Percentiles rank a stretch among this genome's conserved stretches.
Conservation (phyloP, 2,888 invertebrate species). For the Carabus problematicus region DNA sequence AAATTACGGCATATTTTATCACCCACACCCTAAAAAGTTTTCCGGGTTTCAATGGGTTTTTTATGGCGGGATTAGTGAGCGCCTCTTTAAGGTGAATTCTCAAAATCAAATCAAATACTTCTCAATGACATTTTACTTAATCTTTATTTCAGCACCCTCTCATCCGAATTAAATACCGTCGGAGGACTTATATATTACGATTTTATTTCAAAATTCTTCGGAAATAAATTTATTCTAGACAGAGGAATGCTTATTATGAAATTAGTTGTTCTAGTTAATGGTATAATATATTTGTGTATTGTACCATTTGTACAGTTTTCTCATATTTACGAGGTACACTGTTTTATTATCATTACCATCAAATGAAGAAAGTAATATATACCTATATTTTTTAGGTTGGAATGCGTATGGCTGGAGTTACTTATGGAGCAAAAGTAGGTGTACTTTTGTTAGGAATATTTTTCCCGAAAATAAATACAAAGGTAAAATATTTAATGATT, state of each 20-base stretch:
- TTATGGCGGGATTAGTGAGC: slow-evolving; percentile 22
- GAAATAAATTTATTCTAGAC: slow-evolving; percentile 17
- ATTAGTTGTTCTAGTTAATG: no score
- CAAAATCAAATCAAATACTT: no score
- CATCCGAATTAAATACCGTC: slow-evolving; percentile 27
- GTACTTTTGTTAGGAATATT: slow-evolving; percentile 22
- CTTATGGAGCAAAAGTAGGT: slow-evolving; percentile 36
- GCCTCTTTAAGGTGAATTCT: slow-evolving; percentile 23
- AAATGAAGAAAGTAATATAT: no score
- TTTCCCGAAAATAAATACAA: slow-evolving; percentile 32
- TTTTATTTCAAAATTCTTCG: slow-evolving; percentile 21
- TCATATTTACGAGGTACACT: slow-evolving; percentile 31
- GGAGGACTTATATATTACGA: slow-evolving; percentile 33
- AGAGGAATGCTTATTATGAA: slow-evolving; percentile 26
- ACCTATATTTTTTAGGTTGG: slow-evolving; percentile 11
- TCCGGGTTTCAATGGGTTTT: slow-evolving; percentile 20
- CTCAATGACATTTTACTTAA: no score
- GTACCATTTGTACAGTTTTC: slow-evolving; percentile 23
- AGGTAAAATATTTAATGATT: no score
- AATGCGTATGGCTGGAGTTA: slow-evolving; percentile 23
- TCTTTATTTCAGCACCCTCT: slow-evolving; percentile 26
- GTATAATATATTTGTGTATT: slow-evolving; percentile 21
- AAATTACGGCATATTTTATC: slow-evolving; percentile 17
- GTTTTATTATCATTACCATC: neutral
- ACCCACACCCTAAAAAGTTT: neutral